Base-by-base conservation (phyloP, 2,888 invertebrate species). In the Arctia plantaginis region DNA sequence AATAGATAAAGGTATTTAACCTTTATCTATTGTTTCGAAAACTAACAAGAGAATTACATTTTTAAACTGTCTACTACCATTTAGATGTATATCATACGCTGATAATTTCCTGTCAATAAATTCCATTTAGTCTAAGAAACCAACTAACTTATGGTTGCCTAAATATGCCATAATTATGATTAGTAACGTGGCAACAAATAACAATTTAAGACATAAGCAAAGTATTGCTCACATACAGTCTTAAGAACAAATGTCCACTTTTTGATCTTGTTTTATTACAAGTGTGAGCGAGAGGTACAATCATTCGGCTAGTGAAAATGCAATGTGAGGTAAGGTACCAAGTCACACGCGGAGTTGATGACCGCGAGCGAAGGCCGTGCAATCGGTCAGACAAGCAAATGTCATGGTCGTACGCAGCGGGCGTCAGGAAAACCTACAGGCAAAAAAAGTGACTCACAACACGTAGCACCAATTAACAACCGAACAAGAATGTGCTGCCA, bases 381-480 rank as follows among this genome's bases (percentile, higher is more conserved):
- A 95, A 95, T 95, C 95, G 95, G 95, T 95, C 95, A 95, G 92
- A 91, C 93, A 92, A 88, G 88, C 92, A 95, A 95, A 95, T 95
- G 95, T 95, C 95, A 95, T 87, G 95, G 95, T 85, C 94, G 91
- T 90, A 90, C 93, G 89, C 89, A 84, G 84, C 87, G 85, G 85
- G 90, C 89, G 92, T 92, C 93, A 91, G 93, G 92, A 90, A 90
- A 90, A 93, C 89, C 91, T 89, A 94, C 91, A 91, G 90, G 92
- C 89, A 88, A 93, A 93, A 80, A 94, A 93, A 90, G 92, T 94
- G 94, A 94, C 89, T 94, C 94, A 91, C 79, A 78, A 69, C 79
- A 80, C 81, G 71, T 74, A 78, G 66, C 81, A 78, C 78, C 72
- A 70, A 70, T 62, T 77, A 59, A 33, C 71, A 71, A 75, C 78